Evolutionary conservation across 2,797 vertebrate species (phyloP).

Genomic region (Moxostoma hubbsi): DNA sequence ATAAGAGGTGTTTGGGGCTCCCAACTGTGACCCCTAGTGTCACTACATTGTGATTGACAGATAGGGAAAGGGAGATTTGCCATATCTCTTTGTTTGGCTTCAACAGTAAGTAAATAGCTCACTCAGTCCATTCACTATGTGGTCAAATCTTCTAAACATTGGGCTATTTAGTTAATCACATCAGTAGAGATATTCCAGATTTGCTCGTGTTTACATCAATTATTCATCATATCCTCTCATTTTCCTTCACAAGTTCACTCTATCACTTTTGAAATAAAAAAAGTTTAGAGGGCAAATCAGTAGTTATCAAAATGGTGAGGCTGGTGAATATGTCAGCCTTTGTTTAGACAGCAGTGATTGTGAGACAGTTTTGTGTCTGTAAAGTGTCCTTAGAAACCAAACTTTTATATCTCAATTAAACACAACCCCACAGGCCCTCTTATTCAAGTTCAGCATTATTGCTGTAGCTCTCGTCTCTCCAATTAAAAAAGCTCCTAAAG

Average conservation of each 20-base stretch:
- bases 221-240: slow-evolving; percentile 53
- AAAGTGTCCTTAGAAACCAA: slow-evolving; percentile 75
- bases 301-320: background rate
- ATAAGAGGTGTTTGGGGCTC: no score
- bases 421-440: slow-evolving; percentile 71
- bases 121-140: slow-evolving; percentile 56
- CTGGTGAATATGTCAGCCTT: background rate
- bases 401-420: slow-evolving; percentile 81
- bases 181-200: background rate
- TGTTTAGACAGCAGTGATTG: slow-evolving; percentile 61
- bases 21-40: no score
- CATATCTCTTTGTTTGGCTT: slow-evolving; percentile 37
- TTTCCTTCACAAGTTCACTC: background rate
- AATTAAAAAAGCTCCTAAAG: slow-evolving; percentile 69
- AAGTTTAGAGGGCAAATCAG: background rate
- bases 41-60: no score
- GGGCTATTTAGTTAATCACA: slow-evolving; percentile 34
- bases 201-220: slow-evolving; percentile 58
- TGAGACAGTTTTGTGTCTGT: slow-evolving; percentile 60
- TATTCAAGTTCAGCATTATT: slow-evolving; percentile 74
- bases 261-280: slow-evolving; percentile 8
- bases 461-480: slow-evolving; percentile 76
- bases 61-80: slow-evolving; percentile 1
- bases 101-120: slow-evolving; percentile 60
- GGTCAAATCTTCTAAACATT: slow-evolving; percentile 39